These are phyloP conservation scores for Vicugna pacos DNA, from an alignment of 2,113 vertebrate species.

Conservation along the genomic window DNA sequence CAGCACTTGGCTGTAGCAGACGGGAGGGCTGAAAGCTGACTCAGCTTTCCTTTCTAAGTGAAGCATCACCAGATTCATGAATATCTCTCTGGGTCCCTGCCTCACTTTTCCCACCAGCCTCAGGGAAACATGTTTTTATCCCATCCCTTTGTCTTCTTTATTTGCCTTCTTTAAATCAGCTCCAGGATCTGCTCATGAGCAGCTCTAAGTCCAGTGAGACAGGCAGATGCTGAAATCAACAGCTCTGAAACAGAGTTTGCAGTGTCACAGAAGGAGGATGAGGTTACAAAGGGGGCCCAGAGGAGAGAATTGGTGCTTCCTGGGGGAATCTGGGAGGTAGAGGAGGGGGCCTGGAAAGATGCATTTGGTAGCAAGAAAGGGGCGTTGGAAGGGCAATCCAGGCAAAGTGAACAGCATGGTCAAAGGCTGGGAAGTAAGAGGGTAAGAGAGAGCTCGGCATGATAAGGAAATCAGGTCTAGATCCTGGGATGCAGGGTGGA, in stretches of 20 bases:
- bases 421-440: background rate
- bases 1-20: background rate
- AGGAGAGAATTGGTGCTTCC: background rate
- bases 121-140: background rate
- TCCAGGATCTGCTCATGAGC: background rate
- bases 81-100: background rate
- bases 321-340: background rate
- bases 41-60: background rate
- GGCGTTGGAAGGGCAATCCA: background rate
- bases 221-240: background rate
- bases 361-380: background rate
- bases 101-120: slow-evolving; percentile 13
- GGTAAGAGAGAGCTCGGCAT: background rate
- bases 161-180: background rate
- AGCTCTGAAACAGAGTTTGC: background rate
- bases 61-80: background rate
- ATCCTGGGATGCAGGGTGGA: background rate
- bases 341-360: background rate
- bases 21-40: background rate
- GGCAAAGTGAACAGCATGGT: background rate
- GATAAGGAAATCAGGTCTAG: background rate
- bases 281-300: background rate
- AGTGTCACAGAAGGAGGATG: background rate
- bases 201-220: background rate
- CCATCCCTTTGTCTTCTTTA: background rate